Base-by-base conservation (phyloP, 2,888 invertebrate species). In the Ommatoiulus sabulosus region DNA sequence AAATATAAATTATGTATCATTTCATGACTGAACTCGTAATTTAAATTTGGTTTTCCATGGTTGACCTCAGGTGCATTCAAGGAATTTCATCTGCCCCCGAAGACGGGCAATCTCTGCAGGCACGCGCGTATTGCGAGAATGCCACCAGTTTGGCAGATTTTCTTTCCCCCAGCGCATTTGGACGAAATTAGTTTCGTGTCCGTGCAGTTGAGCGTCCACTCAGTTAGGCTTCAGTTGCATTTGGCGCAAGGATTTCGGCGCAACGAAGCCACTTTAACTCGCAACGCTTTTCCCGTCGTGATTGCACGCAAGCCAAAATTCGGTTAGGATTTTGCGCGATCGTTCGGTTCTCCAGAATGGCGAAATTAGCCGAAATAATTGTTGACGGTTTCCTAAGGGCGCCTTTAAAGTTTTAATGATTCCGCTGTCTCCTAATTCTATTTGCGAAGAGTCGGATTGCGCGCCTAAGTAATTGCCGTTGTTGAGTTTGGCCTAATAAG, bases 301-400 rank as follows among this genome's bases (percentile, higher is more conserved):
- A 72, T 72, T 72, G 72, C 24, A n/a, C n/a, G n/a, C n/a, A n/a
- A 20, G 72, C 72, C 20, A 24, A n/a, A 72, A 20, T 72, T 72
- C 20, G n/a, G 3, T 20, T 3, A 17, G 3, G 52, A 52, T 80
- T 80, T 72, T 80, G 35, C 1, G 15, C 24, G 35, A 35, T 35
- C 24, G 80, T 20, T 80, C 8, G 72, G 72, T 10, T 72, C 20
- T 72, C 24, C 72, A 72, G 7, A 24, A n/a, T 35, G 80, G 80
- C n/a, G 35, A 10, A 80, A 80, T 80, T 80, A 35, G 80, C 35
- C 80, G 80, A 80, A 80, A 80, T 80, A 80, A 80, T 80, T 80
- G 80, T 80, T 80, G 80, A 80, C 80, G 35, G 80, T 35, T 80
- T 80, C 80, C 80, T 80, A 35, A 80, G 80, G 80, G 80, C 80